phyloP scores from a whole-genome alignment of 2,797 vertebrate genomes.

The Anniella stebbinsi region DNA sequence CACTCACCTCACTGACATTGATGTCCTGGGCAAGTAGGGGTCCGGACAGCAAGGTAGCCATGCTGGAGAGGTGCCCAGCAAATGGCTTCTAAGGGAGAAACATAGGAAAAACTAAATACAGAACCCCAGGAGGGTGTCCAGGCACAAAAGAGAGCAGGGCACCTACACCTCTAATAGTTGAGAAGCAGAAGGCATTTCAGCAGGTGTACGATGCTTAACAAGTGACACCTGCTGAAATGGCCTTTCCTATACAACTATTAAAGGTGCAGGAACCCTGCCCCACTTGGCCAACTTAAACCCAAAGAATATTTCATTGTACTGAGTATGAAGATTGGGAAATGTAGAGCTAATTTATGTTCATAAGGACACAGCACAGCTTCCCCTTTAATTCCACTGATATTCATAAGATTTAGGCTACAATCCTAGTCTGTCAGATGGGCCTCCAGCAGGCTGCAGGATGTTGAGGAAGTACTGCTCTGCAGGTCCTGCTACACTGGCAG shows the following conservation, averaged over 20 bases:
- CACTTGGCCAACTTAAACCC: neutral
- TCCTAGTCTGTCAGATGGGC: neutral
- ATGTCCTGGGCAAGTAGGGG: slow-evolving; percentile 68
- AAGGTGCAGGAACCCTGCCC: neutral
- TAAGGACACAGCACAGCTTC: neutral
- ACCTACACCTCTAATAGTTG: neutral
- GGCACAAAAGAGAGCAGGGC: neutral
- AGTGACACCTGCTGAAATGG: neutral
- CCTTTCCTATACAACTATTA: neutral
- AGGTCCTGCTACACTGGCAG: neutral
- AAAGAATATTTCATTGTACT: neutral
- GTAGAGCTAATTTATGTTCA: neutral
- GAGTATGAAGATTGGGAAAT: neutral
- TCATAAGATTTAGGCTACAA: neutral
- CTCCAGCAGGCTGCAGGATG: too few relatives aligned
- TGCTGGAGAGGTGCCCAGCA: slow-evolving; percentile 61
- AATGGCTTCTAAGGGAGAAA: slow-evolving; percentile 38
- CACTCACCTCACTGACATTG: slow-evolving; percentile 61
- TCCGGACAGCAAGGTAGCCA: slow-evolving; percentile 66
- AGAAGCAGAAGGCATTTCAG: neutral
- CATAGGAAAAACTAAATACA: neutral
- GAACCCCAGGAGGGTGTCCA: neutral
- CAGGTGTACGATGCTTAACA: neutral
- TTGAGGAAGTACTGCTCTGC: neutral
- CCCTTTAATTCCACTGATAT: neutral